Evolutionary conservation across 2,797 vertebrate genomes (phyloP).

Genomic region (Hirundo rustica): DNA sequence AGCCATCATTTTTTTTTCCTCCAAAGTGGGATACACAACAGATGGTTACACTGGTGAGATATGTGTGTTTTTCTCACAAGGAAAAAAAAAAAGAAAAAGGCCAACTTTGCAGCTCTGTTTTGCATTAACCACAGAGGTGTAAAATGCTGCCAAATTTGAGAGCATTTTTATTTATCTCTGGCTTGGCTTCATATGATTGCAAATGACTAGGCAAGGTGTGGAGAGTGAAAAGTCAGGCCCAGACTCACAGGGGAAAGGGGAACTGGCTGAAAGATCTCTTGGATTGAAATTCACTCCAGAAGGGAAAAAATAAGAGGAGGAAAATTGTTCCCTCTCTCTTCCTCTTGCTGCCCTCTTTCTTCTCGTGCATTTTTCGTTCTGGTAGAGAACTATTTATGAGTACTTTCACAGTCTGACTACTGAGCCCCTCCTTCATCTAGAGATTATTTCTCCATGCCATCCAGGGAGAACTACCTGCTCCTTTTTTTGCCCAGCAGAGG

Average conservation of each 20-base stretch:
- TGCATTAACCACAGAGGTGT: background rate
- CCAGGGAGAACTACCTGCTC: background rate
- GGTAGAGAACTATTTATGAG: background rate
- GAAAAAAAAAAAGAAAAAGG: background rate
- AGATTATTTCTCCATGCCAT: background rate
- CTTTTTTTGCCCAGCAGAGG: background rate
- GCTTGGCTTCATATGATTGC: background rate
- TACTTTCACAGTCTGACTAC: background rate
- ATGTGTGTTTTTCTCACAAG: background rate
- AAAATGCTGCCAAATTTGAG: constrained; percentile 13
- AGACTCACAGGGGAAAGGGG: background rate
- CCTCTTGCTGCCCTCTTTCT: background rate
- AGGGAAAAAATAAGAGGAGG: background rate
- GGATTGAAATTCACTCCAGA: background rate
- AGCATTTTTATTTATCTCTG: constrained; percentile 20
- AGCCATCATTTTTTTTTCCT: background rate
- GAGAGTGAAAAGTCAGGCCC: background rate
- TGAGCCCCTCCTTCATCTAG: background rate
- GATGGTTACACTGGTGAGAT: background rate
- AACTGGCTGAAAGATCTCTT: background rate
- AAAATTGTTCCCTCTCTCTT: background rate
- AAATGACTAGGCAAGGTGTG: background rate
- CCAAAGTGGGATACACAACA: background rate
- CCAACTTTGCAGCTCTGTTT: constrained; percentile 23
- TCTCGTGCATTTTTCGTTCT: background rate